A percentile compares a stretch with the other conserved stretches of the same genome.
These are phyloP conservation scores for Darevskia mixta DNA, from an alignment of 2,797 vertebrate genomes.

Conservation along the genomic window DNA sequence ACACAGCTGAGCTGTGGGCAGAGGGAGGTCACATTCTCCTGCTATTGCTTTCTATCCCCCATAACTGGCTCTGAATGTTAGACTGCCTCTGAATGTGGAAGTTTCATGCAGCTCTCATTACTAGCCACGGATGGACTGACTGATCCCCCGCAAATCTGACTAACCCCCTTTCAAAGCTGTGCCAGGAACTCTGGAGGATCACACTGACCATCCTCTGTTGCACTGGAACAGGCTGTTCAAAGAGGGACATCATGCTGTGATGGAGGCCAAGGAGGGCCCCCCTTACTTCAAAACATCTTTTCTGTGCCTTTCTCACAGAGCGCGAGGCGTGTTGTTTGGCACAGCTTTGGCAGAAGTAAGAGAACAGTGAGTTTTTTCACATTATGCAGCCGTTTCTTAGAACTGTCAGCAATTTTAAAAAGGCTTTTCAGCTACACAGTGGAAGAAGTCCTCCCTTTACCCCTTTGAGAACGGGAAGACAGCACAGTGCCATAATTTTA, in stretches of 20 bases:
- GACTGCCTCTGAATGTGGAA: neutral
- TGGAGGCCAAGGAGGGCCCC: too few species aligned
- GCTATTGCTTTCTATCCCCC: neutral
- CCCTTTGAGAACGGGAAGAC: conserved; percentile 6
- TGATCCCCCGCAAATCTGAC: neutral
- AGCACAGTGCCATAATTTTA: conserved; percentile 1
- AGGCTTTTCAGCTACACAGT: neutral
- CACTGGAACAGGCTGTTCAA: neutral
- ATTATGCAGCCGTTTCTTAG: conserved; percentile 23
- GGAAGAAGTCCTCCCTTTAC: conserved; percentile 26
- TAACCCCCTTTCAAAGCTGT: neutral
- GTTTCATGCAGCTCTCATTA: neutral
- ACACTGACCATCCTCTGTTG: neutral
- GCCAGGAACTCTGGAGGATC: neutral
- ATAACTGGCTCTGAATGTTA: neutral
- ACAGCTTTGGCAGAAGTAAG: neutral
- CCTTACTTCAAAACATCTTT: neutral
- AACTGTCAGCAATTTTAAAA: conserved; percentile 1
- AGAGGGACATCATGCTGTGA: neutral
- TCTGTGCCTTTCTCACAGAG: neutral
- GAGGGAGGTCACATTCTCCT: neutral
- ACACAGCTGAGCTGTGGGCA: neutral
- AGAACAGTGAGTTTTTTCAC: neutral
- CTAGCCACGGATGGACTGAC: neutral
- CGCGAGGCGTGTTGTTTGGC: neutral